A percentile compares a stretch with the other conserved stretches of the same genome.
Conservation (phyloP, 2,888 invertebrate genomes). For the Acronicta leporina region DNA sequence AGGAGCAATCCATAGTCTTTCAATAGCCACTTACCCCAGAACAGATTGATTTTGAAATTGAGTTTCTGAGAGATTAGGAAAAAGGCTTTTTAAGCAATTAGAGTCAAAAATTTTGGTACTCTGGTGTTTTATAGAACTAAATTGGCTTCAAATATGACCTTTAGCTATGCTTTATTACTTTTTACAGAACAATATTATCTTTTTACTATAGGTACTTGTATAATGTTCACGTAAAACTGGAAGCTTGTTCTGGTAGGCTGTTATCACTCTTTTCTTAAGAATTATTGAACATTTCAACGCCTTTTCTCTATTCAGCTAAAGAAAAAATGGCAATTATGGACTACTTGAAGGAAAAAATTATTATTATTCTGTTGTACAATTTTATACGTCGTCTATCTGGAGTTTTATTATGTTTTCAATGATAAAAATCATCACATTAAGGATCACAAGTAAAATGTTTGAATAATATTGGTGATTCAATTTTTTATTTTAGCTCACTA, state of each 20-base stretch:
- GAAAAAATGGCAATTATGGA: slow-evolving; percentile 8
- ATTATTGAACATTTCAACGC: slow-evolving; percentile 24
- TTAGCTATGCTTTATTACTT: neutral
- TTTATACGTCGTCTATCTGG: too few relatives aligned
- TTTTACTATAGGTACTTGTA: slow-evolving; percentile 6
- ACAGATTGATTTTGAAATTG: slow-evolving; percentile 19
- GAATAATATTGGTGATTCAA: too few relatives aligned
- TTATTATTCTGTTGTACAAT: too few relatives aligned
- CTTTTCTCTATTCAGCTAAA: slow-evolving; percentile 7
- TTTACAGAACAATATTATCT: slow-evolving; percentile 9
- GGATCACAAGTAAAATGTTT: too few relatives aligned
- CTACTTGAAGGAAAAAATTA: neutral
- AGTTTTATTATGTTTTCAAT: too few relatives aligned
- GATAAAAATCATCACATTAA: too few relatives aligned
- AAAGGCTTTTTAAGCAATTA: slow-evolving; percentile 9
- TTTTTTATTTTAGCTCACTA: too few relatives aligned
- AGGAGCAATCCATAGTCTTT: slow-evolving; percentile 1
- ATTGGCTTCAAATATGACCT: slow-evolving; percentile 2
- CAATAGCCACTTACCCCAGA: slow-evolving; percentile 10
- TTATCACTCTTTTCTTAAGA: slow-evolving; percentile 10
- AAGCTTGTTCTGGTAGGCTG: slow-evolving; percentile 7
- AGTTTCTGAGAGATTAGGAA: slow-evolving; percentile 12
- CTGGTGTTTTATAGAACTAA: neutral
- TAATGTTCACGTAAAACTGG: slow-evolving; percentile 18
- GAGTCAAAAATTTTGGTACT: slow-evolving; percentile 4